Evolutionary conservation across 2,113 vertebrate species (phyloP), one percentile per base, ranked within the genome.

Genomic region (Taurulus bubalis): DNA sequence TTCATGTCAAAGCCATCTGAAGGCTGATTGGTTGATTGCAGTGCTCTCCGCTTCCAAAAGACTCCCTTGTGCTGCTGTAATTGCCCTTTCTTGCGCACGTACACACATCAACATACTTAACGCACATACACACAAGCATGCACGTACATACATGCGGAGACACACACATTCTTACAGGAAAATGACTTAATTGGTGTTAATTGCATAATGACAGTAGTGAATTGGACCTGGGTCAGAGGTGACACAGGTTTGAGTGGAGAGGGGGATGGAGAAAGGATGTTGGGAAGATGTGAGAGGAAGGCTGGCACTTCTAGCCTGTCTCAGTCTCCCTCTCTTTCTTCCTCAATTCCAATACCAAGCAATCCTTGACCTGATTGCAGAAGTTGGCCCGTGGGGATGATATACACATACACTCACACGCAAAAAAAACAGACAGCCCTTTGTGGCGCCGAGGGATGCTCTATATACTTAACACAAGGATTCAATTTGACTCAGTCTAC

Each of bases 161-260:
- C 74, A 75, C 75, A 71, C 95, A 94, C 96, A 94, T 95, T 94
- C 95, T 93, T 93, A 94, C 92, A 95, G 93, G 95, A 94, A 96
- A 97, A 98, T 97, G 95, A 95, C 96, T 96, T 97, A 97, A 98
- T 97, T 98, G 95, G 95, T 97, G 97, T 97, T 99, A 98, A 98
- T 98, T 97, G 93, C 93, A 94, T 97, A 98, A 99, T 98, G 96
- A 96, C 75, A 90, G 95, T 95, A 94, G 95, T 97, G 96, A 97
- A 94, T 97, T 96, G 95, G 96, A 93, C 85, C 87, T 74, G 80
- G 96, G 95, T 96, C 94, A 98, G 94, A 97, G 96, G 96, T 97
- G 96, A 96, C 94, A 93, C 85, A 95, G 96, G 95, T 94, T 88
- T 86, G 80, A 91, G 90, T 87, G 84, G 79, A 69, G 85, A 75